These are phyloP conservation scores for Engraulis encrasicolus DNA, from an alignment of 2,113 vertebrate species.

Conservation along the genomic window DNA sequence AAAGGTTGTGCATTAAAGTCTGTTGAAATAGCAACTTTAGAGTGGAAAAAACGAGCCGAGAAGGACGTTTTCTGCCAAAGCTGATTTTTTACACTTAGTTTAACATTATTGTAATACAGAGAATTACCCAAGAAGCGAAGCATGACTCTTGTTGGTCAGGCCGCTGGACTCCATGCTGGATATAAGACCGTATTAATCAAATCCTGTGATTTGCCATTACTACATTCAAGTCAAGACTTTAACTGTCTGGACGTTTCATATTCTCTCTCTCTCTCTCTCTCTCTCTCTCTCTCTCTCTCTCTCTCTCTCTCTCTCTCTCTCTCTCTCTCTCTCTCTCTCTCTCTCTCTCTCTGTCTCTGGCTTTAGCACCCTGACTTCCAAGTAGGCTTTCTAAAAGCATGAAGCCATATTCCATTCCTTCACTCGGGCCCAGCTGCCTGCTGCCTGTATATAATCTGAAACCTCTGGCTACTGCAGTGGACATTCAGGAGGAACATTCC, in stretches of 20 bases:
- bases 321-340: neutral
- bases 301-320: neutral
- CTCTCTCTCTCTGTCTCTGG: neutral
- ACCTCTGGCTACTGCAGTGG: neutral
- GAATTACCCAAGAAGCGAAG: neutral
- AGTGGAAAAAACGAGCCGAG: neutral
- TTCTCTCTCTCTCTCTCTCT: neutral
- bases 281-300: no score
- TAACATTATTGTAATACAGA: neutral
- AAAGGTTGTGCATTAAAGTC: neutral
- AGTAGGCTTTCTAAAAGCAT: neutral
- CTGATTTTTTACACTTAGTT: neutral
- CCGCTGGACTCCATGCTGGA: neutral
- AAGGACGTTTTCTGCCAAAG: constrained; percentile 7
- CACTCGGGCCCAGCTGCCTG: constrained; percentile 1
- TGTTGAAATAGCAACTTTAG: neutral
- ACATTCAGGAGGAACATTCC: neutral
- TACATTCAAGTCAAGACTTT: neutral
- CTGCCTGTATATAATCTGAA: constrained; percentile 14
- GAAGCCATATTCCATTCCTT: constrained; percentile 2
- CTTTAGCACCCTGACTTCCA: neutral
- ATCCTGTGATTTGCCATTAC: neutral
- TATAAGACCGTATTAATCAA: neutral
- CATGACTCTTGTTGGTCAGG: neutral
- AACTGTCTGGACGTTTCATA: neutral